A percentile compares a stretch with the other conserved stretches of the same genome.
phyloP scores from a whole-genome alignment of 1,140 invertebrate genomes.

The Drosophila tsacasi region DNA sequence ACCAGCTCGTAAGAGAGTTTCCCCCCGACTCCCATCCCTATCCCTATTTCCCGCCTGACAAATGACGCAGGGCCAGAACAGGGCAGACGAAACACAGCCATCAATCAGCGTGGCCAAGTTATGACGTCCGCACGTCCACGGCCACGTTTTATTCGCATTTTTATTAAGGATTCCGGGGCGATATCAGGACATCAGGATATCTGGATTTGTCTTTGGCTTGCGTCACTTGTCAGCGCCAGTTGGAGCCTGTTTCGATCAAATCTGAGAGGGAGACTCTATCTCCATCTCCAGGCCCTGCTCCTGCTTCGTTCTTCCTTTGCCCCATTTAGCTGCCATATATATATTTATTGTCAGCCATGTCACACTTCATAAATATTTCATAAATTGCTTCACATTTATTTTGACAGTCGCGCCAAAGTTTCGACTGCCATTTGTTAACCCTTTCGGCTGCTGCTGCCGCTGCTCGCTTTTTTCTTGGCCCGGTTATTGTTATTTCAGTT shows the following conservation, averaged over 20 bases:
- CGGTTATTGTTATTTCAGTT: constrained; percentile 59
- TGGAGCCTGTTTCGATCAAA: constrained; percentile 30
- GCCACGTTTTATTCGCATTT: constrained; percentile 39
- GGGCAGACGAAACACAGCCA: constrained; percentile 67
- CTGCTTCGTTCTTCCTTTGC: not conserved
- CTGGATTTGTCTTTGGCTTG: constrained; percentile 47
- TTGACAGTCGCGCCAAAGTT: constrained; percentile 68
- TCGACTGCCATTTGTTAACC: constrained; percentile 74
- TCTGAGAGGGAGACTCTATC: not conserved
- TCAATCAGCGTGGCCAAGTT: constrained; percentile 70
- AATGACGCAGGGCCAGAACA: constrained; percentile 56
- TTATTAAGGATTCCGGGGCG: constrained; percentile 33
- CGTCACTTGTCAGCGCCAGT: constrained; percentile 65
- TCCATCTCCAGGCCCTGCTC: not conserved
- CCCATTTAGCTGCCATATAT: constrained; percentile 24
- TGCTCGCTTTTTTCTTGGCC: constrained; percentile 41
- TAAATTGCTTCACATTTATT: constrained; percentile 78
- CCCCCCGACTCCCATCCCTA: not conserved
- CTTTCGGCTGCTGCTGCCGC: constrained; percentile 55
- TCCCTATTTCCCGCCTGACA: constrained; percentile 47
- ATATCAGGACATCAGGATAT: constrained; percentile 16
- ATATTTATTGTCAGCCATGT: constrained; percentile 73
- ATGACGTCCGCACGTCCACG: constrained; percentile 65
- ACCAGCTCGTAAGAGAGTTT: not conserved
- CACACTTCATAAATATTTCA: constrained; percentile 79